Base-by-base conservation (phyloP, 1,140 invertebrate genomes). In the Propsilocerus akamusi region DNA sequence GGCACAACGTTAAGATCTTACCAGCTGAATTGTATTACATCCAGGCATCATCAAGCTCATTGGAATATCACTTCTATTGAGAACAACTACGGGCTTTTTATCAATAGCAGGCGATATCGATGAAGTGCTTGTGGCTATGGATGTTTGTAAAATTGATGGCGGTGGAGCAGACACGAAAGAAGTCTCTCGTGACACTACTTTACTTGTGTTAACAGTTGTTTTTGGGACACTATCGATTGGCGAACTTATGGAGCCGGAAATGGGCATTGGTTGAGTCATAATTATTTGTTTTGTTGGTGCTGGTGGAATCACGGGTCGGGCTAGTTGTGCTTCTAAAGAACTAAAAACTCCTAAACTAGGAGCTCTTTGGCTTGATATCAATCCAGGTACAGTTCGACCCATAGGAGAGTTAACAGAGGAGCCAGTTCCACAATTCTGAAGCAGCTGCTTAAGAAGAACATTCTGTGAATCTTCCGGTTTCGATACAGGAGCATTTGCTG, bases 381-480 rank as follows among this genome's bases (percentile, higher is more conserved):
- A 70, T 58, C 65, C 69, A 57, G 56, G 68, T 57, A 53, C 66
- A 57, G 56, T 68, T 58, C 53, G 51, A 46, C 59, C 62, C 55
- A 57, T 66, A 51, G 72, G 69, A 11, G 70, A 67, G 51, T 68
- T 68, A 56, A 60, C 67, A 17, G 64, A 62, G 28, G 72, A 69
- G 5, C 74, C 75, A 60, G 76, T 80, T 5, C 74, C 83, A 8
- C 83, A 86, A 56, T 89, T 92, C 62, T 93, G 87, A 17, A 95
- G 62, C 23, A 95, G 67, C 62, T 94, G 86, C 59, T 94, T 94
- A 17, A 95, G 63, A 14, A 95, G 64, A 8, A 90, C 88, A 68
- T 94, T 92, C 61, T 91, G 86, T 1, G 83, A 83, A 54, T 89
- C 83, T 56, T 86, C 82, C 46, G 74, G 70, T 57, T 71, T 78